Evolutionary conservation across 2,797 vertebrate species (phyloP).

Genomic region (Acanthiza pusilla): DNA sequence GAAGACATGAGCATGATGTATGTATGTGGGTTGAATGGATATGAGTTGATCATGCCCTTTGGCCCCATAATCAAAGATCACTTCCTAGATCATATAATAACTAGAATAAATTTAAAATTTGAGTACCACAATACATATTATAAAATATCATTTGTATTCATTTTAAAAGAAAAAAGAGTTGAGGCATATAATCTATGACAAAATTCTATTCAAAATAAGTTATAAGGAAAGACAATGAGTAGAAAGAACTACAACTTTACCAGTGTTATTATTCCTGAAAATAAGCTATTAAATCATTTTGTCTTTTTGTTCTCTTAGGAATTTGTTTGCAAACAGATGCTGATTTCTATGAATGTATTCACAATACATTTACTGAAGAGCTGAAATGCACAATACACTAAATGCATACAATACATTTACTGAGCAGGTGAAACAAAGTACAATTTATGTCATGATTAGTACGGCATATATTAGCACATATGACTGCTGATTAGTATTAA

Average conservation of each 20-base stretch:
- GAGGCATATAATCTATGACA: not conserved
- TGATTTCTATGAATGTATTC: not conserved
- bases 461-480: not conserved
- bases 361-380: not conserved
- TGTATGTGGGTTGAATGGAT: not conserved
- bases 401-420: not conserved
- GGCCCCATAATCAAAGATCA: not conserved
- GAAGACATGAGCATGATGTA: not conserved
- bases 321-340: not conserved
- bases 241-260: not conserved
- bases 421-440: not conserved
- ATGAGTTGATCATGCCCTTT: not conserved
- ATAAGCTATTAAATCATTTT: not conserved
- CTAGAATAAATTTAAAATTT: not conserved
- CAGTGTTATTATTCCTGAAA: not conserved
- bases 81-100: not conserved
- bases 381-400: not conserved
- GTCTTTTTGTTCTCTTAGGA: not conserved
- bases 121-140: not conserved
- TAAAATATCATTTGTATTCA: not conserved
- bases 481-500: not conserved
- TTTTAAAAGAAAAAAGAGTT: not conserved
- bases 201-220: not conserved
- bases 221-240: not conserved
- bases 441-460: not conserved